Conservation (phyloP, 1,140 invertebrate species). For the Drosophila malerkotliana region DNA sequence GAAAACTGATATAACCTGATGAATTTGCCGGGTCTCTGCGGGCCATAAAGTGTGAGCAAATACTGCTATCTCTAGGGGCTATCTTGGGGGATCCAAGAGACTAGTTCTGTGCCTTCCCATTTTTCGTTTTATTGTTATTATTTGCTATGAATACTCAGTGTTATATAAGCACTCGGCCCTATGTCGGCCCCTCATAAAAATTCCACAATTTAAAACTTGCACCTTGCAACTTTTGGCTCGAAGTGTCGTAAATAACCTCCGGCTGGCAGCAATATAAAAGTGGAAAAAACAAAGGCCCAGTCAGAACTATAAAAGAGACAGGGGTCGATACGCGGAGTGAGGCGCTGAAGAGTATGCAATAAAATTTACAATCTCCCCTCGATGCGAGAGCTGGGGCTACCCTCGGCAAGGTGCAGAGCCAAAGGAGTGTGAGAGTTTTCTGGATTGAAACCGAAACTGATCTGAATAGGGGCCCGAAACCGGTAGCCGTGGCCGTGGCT, state of each 20-base stretch:
- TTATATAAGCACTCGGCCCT: conserved; percentile 61
- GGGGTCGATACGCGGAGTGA: not conserved
- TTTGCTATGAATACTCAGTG: conserved; percentile 55
- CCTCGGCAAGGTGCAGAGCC: conserved; percentile 17
- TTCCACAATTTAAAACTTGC: conserved; percentile 78
- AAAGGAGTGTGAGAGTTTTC: conserved; percentile 5
- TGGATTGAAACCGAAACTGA: conserved; percentile 24
- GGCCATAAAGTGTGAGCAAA: not conserved
- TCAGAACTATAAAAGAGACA: conserved; percentile 49
- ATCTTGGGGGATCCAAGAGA: conserved; percentile 20
- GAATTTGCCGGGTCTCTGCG: conserved; percentile 45
- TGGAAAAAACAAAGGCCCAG: conserved; percentile 55
- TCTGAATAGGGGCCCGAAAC: conserved; percentile 24
- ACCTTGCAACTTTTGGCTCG: conserved; percentile 78
- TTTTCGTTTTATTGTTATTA: conserved; percentile 35
- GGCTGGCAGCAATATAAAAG: conserved; percentile 58
- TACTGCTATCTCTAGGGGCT: conserved; percentile 1
- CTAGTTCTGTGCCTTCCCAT: conserved; percentile 13
- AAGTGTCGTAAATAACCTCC: conserved; percentile 73
- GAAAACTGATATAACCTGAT: conserved; percentile 29
- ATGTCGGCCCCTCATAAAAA: conserved; percentile 62
- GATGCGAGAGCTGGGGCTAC: not conserved
- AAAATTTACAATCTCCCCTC: conserved; percentile 72
- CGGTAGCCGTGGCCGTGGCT: conserved; percentile 58
- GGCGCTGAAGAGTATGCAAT: conserved; percentile 78